Evolutionary conservation across 2,888 invertebrate species (phyloP).

Genomic region (Nephrocerus scutellatus): DNA sequence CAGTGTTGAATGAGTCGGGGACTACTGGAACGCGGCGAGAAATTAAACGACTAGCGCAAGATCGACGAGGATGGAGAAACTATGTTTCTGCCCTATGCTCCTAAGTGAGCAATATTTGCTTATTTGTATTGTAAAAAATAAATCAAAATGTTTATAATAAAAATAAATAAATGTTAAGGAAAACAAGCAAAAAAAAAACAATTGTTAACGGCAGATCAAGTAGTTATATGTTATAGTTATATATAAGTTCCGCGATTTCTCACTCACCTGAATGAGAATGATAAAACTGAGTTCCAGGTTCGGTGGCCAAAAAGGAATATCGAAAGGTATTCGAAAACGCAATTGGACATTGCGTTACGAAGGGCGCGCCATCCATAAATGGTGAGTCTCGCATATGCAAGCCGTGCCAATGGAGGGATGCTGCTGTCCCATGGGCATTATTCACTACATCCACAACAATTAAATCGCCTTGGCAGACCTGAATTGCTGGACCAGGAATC

Average conservation of each 20-base stretch:
- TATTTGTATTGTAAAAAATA: too few species aligned
- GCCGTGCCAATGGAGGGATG: constrained; percentile 86
- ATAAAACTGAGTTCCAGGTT: constrained; percentile 77
- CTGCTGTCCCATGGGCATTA: constrained; percentile 64
- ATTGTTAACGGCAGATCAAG: background rate
- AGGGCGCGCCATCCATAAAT: constrained; percentile 79
- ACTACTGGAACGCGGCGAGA: too few species aligned
- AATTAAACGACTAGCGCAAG: too few species aligned
- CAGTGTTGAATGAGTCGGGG: too few species aligned
- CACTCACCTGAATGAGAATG: constrained; percentile 54
- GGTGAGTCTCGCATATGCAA: constrained; percentile 67
- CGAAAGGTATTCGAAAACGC: constrained; percentile 59
- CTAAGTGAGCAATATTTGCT: too few species aligned
- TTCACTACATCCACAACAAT: constrained; percentile 75
- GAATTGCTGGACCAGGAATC: constrained; percentile 50
- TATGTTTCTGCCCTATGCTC: too few species aligned
- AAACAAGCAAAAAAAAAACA: background rate
- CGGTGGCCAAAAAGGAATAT: constrained; percentile 63
- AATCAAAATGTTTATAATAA: too few species aligned
- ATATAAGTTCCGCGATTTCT: background rate
- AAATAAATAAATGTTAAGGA: too few species aligned
- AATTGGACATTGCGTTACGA: constrained; percentile 76
- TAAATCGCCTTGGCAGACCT: constrained; percentile 73
- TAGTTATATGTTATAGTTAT: background rate
- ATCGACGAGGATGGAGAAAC: too few species aligned